Percentiles rank a stretch among this genome's conserved stretches.
Evolutionary conservation across 2,797 vertebrate species (phyloP).

Genomic region (Erethizon dorsatum): DNA sequence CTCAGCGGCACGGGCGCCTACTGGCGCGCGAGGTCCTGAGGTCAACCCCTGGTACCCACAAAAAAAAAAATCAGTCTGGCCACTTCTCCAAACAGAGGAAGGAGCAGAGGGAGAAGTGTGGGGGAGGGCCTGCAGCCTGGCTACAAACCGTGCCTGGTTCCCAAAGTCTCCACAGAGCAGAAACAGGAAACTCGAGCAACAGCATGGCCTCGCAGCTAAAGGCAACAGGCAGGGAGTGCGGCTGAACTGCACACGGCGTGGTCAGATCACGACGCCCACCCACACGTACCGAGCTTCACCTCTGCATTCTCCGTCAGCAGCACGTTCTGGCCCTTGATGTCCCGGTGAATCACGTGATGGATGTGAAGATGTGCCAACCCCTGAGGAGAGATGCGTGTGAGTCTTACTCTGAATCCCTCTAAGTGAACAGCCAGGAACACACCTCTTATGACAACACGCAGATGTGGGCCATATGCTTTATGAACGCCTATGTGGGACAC

Average conservation of each 20-base stretch:
- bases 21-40: no score
- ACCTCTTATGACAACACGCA: neutral
- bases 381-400: constrained; percentile 87
- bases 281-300: constrained; percentile 96
- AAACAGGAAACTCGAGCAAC: neutral
- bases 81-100: neutral
- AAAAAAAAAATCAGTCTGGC: neutral
- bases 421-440: neutral
- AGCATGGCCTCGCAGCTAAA: neutral
- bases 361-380: constrained; percentile 98
- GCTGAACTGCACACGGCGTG: no score
- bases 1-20: no score
- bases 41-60: no score
- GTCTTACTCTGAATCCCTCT: neutral
- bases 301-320: constrained; percentile 99
- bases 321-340: constrained; percentile 99
- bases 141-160: neutral
- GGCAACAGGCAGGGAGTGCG: fast-evolving
- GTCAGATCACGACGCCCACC: fast-evolving
- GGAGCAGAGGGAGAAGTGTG: neutral
- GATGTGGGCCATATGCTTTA: fast-evolving
- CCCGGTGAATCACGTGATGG: constrained; percentile 98
- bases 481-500: neutral
- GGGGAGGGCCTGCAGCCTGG: no score
- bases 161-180: neutral